Conservation (phyloP, 2,113 vertebrate species). For the Illadopsis cleaveri region DNA sequence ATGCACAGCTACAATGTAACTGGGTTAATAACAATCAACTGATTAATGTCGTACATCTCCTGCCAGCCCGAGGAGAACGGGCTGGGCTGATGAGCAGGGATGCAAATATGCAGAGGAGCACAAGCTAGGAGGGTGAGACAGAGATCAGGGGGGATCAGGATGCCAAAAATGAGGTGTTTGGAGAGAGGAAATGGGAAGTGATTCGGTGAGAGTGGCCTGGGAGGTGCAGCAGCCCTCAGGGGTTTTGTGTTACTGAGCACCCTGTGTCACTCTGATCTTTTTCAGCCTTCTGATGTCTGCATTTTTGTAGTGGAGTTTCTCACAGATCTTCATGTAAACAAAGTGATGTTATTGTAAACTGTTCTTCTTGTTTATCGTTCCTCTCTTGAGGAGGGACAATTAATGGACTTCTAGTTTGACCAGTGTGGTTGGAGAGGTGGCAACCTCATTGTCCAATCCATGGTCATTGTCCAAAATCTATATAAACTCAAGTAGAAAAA, state of each 20-base stretch:
- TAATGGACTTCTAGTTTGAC: no score
- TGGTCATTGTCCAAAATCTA: no score
- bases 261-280: no score
- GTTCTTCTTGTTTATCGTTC: no score
- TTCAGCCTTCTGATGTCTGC: no score
- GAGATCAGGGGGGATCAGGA: not conserved
- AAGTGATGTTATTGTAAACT: no score
- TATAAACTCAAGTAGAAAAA: no score
- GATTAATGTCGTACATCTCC: not conserved
- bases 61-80: not conserved
- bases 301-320: no score
- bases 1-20: not conserved
- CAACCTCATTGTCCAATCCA: no score
- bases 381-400: no score
- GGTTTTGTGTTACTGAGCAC: fast-evolving
- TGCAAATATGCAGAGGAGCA: not conserved
- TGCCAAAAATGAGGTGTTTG: not conserved
- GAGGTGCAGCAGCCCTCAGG: fast-evolving
- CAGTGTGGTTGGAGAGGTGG: no score
- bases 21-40: conserved; percentile 46
- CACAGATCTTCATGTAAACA: no score
- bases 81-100: not conserved
- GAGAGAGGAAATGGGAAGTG: not conserved
- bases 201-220: not conserved
- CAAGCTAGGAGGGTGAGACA: not conserved